Evolutionary conservation across 2,888 invertebrate genomes (phyloP).

Genomic region (Kuschelorhynchus macadamiae): DNA sequence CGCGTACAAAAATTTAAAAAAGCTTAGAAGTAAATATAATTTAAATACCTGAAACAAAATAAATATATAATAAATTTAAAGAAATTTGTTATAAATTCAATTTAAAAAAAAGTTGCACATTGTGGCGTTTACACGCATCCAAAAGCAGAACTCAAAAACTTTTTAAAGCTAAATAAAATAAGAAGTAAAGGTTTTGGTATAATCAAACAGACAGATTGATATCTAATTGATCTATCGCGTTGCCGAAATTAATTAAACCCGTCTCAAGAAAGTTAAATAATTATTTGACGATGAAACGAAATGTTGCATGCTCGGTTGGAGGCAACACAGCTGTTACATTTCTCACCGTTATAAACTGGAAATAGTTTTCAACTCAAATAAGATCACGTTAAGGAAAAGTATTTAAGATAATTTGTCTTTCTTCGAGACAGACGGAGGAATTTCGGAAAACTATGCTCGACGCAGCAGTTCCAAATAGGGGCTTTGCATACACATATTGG

Average conservation of each 20-base stretch:
- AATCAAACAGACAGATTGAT: no score
- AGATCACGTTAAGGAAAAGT: not conserved
- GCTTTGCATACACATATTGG: no score
- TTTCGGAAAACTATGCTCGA: no score
- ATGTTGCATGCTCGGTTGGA: constrained; percentile 10
- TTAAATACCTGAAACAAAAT: not conserved
- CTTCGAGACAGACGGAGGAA: no score
- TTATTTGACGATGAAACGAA: constrained; percentile 10
- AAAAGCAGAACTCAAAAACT: no score
- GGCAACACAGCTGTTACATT: constrained; percentile 7
- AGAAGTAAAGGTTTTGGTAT: no score
- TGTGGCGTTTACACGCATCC: not conserved
- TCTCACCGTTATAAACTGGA: constrained; percentile 7
- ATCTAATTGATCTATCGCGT: constrained; percentile 24
- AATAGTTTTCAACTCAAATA: constrained; percentile 7
- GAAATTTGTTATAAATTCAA: not conserved
- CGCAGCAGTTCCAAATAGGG: no score
- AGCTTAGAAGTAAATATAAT: not conserved
- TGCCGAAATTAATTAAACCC: constrained; percentile 23
- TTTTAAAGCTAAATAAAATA: no score
- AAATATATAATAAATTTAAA: not conserved
- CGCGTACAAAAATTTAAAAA: no score
- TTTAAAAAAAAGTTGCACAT: no score
- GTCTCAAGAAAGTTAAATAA: constrained; percentile 4
- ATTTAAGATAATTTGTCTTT: not conserved